These are phyloP conservation scores for Episyrphus balteatus DNA, from an alignment of 1,140 invertebrate species.

Conservation along the genomic window DNA sequence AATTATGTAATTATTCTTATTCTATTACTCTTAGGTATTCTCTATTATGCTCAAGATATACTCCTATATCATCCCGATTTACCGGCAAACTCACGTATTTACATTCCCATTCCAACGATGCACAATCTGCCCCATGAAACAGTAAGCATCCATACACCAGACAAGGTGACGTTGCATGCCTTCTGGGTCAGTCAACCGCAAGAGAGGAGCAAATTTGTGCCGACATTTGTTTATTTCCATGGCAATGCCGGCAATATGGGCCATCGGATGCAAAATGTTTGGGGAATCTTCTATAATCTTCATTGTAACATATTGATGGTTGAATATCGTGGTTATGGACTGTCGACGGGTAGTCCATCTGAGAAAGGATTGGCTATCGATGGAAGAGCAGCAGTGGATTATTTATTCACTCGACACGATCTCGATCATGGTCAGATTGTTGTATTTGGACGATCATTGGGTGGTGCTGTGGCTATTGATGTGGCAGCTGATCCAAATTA, in stretches of 20 bases:
- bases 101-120: conserved; percentile 71
- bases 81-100: conserved; percentile 73
- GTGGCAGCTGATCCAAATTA: conserved; percentile 63
- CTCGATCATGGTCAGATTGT: conserved; percentile 76
- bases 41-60: conserved; percentile 77
- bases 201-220: conserved; percentile 48
- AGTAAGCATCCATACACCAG: conserved; percentile 61
- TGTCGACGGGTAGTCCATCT: conserved; percentile 78
- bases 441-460: conserved; percentile 86
- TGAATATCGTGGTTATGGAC: conserved; percentile 88
- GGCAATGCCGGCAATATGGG: conserved; percentile 96
- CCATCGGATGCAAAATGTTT: conserved; percentile 68
- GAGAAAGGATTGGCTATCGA: conserved; percentile 82
- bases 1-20: neutral
- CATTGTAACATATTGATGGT: conserved; percentile 80
- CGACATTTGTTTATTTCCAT: conserved; percentile 84
- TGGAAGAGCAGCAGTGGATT: conserved; percentile 77
- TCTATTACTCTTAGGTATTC: conserved; percentile 47
- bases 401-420: conserved; percentile 65
- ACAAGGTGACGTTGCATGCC: conserved; percentile 73
- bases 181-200: conserved; percentile 74
- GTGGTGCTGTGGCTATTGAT: conserved; percentile 79
- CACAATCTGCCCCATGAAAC: conserved; percentile 64
- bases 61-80: conserved; percentile 81
- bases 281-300: conserved; percentile 66